Evolutionary conservation across 1,140 invertebrate species (phyloP).

Genomic region (Acarapis woodi): DNA sequence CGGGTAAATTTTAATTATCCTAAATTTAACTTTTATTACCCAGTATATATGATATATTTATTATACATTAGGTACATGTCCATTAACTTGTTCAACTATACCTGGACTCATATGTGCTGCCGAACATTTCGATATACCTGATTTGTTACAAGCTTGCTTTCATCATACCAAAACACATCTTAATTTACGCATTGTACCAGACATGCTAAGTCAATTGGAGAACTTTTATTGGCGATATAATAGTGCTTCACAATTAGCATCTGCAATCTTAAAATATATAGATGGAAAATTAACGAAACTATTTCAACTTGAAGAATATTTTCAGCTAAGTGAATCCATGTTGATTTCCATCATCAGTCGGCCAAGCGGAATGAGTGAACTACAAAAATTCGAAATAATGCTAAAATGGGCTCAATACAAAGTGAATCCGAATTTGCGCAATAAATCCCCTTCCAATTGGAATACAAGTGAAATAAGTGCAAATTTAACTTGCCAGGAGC

Average conservation of each 20-base stretch:
- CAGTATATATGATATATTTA: no score
- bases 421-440: background rate
- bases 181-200: conserved; percentile 45
- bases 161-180: conserved; percentile 80
- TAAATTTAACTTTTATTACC: no score
- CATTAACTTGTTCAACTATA: conserved; percentile 62
- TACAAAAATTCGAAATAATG: conserved; percentile 81
- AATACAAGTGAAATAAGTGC: conserved; percentile 24
- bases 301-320: conserved; percentile 49
- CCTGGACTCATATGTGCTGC: conserved; percentile 72
- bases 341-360: conserved; percentile 74
- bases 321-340: conserved; percentile 68
- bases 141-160: conserved; percentile 69
- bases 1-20: no score
- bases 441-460: conserved; percentile 19
- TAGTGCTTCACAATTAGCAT: conserved; percentile 64
- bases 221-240: conserved; percentile 88
- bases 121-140: conserved; percentile 72
- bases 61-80: no score
- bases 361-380: conserved; percentile 43
- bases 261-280: conserved; percentile 69
- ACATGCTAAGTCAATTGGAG: conserved; percentile 61
- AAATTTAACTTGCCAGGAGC: background rate
- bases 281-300: conserved; percentile 46
- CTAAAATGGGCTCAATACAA: conserved; percentile 35